Evolutionary conservation across 2,113 vertebrate genomes (phyloP).

Genomic region (Dinomys branickii): DNA sequence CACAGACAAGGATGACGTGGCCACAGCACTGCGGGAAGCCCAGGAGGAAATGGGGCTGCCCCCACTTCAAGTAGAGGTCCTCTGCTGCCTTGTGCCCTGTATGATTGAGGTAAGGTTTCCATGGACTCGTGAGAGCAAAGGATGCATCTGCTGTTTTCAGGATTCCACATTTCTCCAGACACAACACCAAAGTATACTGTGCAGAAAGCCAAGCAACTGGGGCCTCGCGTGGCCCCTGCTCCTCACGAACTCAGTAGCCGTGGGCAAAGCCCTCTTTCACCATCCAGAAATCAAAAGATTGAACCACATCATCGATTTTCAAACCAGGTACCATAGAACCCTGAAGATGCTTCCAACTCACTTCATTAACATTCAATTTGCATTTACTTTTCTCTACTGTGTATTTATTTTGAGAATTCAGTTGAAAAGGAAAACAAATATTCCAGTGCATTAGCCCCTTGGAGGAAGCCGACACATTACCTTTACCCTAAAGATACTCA

Average conservation of each 20-base stretch:
- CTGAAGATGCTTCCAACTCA: background rate
- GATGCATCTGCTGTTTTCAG: background rate
- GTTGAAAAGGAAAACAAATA: background rate
- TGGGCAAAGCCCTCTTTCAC: background rate
- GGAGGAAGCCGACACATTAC: background rate
- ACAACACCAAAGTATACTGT: too few species aligned
- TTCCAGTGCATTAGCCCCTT: background rate
- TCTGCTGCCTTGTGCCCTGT: slow-evolving; percentile 90
- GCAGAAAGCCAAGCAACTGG: background rate
- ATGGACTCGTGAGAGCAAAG: accelerated
- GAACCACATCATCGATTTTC: background rate
- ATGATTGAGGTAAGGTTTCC: slow-evolving; percentile 87
- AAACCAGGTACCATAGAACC: background rate
- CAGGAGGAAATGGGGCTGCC: slow-evolving; percentile 93
- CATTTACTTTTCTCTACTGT: background rate
- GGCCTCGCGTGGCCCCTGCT: background rate
- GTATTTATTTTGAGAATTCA: background rate
- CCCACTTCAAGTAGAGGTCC: slow-evolving; percentile 89
- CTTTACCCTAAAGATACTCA: background rate
- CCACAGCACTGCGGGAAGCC: slow-evolving; percentile 94
- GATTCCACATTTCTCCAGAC: background rate
- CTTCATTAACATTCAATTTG: background rate
- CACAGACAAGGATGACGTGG: slow-evolving; percentile 88
- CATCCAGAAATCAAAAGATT: background rate
- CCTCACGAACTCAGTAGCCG: background rate